Evolutionary conservation across 2,888 invertebrate genomes (phyloP), one percentile per base, ranked within the genome.

Genomic region (Deilephila porcellus): DNA sequence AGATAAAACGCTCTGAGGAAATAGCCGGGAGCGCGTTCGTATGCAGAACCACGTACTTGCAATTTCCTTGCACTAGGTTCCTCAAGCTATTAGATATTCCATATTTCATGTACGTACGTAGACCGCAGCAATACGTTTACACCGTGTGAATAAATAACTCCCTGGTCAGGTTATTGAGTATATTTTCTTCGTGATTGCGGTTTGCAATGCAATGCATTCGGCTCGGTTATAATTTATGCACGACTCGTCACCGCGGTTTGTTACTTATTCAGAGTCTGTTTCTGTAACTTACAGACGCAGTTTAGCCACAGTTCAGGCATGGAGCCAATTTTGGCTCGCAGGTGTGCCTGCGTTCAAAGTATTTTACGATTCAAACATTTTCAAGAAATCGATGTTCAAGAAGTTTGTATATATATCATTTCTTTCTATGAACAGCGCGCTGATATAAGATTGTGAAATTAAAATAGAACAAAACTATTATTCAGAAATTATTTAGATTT

Each of bases 361-460:
- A 63, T 63, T 72, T 71, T 52, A 29, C 34, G 63, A 79, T 75
- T 45, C 53, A 76, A 60, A 78, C 74, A 19, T 63, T 63, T 63
- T 56, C 56, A 6, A 56, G 56, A n/a, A 56, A 4, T 56, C 56
- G 6, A n/a, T n/a, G 4, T n/a, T 56, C 6, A 6, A 4, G n/a
- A 56, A 56, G 56, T 56, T 56, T n/a, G n/a, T n/a, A 1, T n/a
- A 56, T 56, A 56, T 56, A 56, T 56, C 56, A 56, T 56, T 56
- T 56, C 6, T 56, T n/a, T 56, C n/a, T 56, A 56, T 56, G n/a
- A n/a, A n/a, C 56, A n/a, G 5, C 0, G 4, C 19, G 56, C 17
- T 56, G 5, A 5, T 17, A 56, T 56, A 53, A 53, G 19, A 53
- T 1, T 19, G 11, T 45, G 45, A 45, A 45, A 14, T 45, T 45